Percentiles rank a stretch among this genome's conserved stretches.
phyloP scores from a whole-genome alignment of 2,797 vertebrate genomes.

The Catamblyrhynchus diadema region DNA sequence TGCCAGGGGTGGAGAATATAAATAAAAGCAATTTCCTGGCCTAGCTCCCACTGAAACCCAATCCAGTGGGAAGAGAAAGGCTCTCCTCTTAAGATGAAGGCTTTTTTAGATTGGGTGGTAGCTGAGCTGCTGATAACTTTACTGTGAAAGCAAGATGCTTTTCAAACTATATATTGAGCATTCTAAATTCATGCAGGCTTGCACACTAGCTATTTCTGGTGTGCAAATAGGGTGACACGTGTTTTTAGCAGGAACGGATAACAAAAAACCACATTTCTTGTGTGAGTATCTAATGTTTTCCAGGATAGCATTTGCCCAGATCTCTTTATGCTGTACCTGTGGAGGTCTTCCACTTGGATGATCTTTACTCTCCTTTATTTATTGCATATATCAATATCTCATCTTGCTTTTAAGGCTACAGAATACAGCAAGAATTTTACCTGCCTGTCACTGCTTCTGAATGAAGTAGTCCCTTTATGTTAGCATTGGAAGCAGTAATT shows the following conservation, averaged over 20 bases:
- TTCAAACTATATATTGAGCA: background rate
- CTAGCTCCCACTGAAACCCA: conserved; percentile 59
- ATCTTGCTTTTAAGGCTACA: background rate
- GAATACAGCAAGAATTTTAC: background rate
- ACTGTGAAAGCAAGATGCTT: background rate
- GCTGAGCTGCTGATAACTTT: conserved; percentile 17
- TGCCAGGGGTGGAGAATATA: conserved; percentile 68
- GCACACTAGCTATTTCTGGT: background rate
- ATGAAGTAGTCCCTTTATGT: background rate
- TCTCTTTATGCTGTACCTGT: background rate
- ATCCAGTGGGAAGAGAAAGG: conserved; percentile 58
- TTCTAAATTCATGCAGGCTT: background rate
- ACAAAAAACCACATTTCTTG: background rate
- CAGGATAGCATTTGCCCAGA: background rate
- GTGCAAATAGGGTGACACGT: background rate
- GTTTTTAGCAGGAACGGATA: background rate
- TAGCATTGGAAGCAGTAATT: background rate
- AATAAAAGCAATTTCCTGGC: conserved; percentile 69
- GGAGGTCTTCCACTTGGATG: background rate
- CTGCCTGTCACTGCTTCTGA: background rate
- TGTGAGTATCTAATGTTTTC: background rate
- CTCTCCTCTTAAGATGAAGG: background rate
- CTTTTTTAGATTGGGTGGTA: conserved; percentile 6
- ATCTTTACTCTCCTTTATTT: background rate
- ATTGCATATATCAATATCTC: background rate